Percentiles rank a stretch among this genome's conserved stretches.
These are phyloP conservation scores for Mylabris sibirica DNA, from an alignment of 2,888 invertebrate species.

Conservation along the genomic window DNA sequence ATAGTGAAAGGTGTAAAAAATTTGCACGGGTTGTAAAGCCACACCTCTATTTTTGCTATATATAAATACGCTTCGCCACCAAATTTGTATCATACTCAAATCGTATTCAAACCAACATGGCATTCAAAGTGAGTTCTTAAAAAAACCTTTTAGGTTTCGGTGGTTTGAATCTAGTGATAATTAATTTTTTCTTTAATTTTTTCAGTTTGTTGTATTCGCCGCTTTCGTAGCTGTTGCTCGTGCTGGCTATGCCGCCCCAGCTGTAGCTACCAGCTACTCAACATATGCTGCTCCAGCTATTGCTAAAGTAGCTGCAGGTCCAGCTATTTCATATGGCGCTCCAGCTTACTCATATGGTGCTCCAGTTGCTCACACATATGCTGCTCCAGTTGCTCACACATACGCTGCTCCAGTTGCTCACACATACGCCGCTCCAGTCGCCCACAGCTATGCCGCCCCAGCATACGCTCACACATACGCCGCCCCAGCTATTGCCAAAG, in stretches of 20 bases:
- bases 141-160: background rate
- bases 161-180: conserved; percentile 15
- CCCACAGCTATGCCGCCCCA: conserved; percentile 32
- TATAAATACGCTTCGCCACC: conserved; percentile 27
- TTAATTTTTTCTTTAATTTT: conserved; percentile 15
- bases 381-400: conserved; percentile 19
- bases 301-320: background rate
- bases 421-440: conserved; percentile 37
- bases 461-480: conserved; percentile 54
- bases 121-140: conserved; percentile 32
- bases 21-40: conserved; percentile 39
- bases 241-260: conserved; percentile 43
- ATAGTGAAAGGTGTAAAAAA: conserved; percentile 46
- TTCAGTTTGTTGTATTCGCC: conserved; percentile 41
- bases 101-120: conserved; percentile 29
- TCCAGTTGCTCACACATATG: conserved; percentile 28
- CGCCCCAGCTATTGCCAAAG: conserved; percentile 37
- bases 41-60: conserved; percentile 40
- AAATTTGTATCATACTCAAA: conserved; percentile 19
- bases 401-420: conserved; percentile 24
- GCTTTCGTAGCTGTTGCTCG: conserved; percentile 42
- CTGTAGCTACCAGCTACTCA: conserved; percentile 25
- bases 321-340: conserved; percentile 33
- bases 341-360: conserved; percentile 29
- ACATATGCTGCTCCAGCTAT: conserved; percentile 27